Evolutionary conservation across 1,140 invertebrate genomes (phyloP).

Genomic region (Druon quercuslanigerum): DNA sequence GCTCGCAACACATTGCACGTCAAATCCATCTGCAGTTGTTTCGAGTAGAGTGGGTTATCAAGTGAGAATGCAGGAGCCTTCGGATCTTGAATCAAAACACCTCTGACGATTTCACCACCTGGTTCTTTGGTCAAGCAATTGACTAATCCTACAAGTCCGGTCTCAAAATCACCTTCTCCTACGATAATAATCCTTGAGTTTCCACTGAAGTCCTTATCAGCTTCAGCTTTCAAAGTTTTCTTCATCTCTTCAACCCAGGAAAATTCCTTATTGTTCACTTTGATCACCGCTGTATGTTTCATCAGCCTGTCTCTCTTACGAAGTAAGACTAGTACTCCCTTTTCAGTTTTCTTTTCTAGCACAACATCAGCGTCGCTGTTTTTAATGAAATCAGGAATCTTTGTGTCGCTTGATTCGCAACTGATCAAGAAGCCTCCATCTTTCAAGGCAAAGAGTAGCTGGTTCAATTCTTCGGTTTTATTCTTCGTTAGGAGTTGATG

Average conservation of each 20-base stretch:
- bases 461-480: conserved; percentile 51
- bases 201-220: conserved; percentile 49
- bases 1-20: conserved; percentile 83
- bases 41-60: conserved; percentile 79
- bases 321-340: conserved; percentile 32
- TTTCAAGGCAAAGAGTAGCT: conserved; percentile 59
- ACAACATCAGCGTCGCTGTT: conserved; percentile 59
- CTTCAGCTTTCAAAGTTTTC: conserved; percentile 75
- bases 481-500: conserved; percentile 53
- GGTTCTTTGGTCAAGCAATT: conserved; percentile 85
- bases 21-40: conserved; percentile 83
- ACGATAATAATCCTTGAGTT: conserved; percentile 75
- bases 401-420: conserved; percentile 62
- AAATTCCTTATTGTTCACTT: conserved; percentile 69
- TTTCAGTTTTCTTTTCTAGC: conserved; percentile 51
- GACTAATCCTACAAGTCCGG: conserved; percentile 88
- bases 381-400: conserved; percentile 48
- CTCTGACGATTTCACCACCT: conserved; percentile 79
- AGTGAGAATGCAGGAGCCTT: conserved; percentile 81
- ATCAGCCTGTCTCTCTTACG: conserved; percentile 54
- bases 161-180: conserved; percentile 79
- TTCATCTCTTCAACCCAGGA: conserved; percentile 76
- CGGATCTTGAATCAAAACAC: conserved; percentile 80
- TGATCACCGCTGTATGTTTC: conserved; percentile 56
- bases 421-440: conserved; percentile 75